A percentile compares a stretch with the other conserved stretches of the same genome.
These are phyloP conservation scores for Setipinna tenuifilis DNA, from an alignment of 2,797 vertebrate species.

Conservation along the genomic window DNA sequence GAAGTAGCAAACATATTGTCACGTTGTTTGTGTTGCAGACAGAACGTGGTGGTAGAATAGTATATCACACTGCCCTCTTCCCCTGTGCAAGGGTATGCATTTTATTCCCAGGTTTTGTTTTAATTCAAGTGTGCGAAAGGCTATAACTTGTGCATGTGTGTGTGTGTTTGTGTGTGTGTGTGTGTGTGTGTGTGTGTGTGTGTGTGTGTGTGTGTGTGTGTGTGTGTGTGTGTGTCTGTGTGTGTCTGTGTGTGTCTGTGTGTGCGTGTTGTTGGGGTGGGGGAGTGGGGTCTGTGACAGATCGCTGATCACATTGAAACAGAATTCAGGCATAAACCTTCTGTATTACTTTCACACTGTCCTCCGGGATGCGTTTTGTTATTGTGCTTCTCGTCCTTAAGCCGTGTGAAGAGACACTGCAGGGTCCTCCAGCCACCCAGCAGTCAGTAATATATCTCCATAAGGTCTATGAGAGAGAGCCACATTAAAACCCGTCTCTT, in stretches of 20 bases:
- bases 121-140: neutral
- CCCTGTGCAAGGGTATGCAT: neutral
- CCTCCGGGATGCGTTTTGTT: neutral
- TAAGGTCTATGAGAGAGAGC: slow-evolving; percentile 17
- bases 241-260: neutral
- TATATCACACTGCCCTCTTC: neutral
- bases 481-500: slow-evolving; percentile 5
- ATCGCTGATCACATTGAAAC: neutral
- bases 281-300: neutral
- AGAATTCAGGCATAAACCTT: neutral
- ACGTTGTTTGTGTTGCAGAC: neutral
- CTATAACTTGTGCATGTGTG: neutral
- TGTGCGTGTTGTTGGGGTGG: neutral
- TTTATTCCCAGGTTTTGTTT: neutral
- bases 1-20: neutral
- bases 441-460: slow-evolving; percentile 7
- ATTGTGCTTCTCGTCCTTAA: neutral
- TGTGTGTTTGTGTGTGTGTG: neutral
- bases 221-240: slow-evolving; percentile 18
- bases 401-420: neutral
- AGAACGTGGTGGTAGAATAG: neutral
- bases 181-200: neutral
- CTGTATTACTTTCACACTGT: neutral
- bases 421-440: neutral
- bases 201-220: slow-evolving; percentile 18